phyloP scores from a whole-genome alignment of 1,140 invertebrate species.

The Magallana gigas region DNA sequence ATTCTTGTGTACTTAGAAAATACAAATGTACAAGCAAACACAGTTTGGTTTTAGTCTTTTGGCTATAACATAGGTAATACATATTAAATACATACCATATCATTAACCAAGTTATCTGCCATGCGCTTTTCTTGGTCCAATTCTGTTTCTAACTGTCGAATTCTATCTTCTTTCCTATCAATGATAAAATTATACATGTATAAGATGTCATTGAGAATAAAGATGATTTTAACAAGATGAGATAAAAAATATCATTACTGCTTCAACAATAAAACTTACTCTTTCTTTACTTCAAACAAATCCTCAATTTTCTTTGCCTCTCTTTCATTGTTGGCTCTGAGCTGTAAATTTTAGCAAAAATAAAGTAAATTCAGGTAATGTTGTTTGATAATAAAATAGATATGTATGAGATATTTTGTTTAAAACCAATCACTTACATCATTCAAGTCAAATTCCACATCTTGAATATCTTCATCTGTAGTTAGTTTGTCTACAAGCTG shows the following conservation, averaged over 20 bases:
- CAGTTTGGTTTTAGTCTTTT: too few species aligned
- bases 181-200: background rate
- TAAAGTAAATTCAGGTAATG: background rate
- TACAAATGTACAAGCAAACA: background rate
- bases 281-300: constrained; percentile 84
- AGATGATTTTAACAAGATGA: too few species aligned
- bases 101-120: constrained; percentile 83
- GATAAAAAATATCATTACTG: too few species aligned
- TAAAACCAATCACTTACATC: constrained; percentile 78
- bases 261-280: constrained; percentile 66
- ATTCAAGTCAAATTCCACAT: constrained; percentile 84
- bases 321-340: constrained; percentile 82
- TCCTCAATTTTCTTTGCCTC: constrained; percentile 83
- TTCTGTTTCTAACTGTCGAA: constrained; percentile 85
- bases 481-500: constrained; percentile 85
- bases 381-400: background rate
- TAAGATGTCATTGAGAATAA: too few species aligned
- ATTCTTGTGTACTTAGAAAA: too few species aligned
- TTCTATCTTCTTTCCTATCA: constrained; percentile 83
- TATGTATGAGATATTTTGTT: background rate
- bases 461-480: constrained; percentile 83
- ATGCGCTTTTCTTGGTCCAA: constrained; percentile 85
- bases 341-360: constrained; percentile 57
- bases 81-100: constrained; percentile 79
- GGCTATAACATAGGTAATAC: too few species aligned